Conservation (phyloP, 2,797 vertebrate species). For the Brachymystax lenok region DNA sequence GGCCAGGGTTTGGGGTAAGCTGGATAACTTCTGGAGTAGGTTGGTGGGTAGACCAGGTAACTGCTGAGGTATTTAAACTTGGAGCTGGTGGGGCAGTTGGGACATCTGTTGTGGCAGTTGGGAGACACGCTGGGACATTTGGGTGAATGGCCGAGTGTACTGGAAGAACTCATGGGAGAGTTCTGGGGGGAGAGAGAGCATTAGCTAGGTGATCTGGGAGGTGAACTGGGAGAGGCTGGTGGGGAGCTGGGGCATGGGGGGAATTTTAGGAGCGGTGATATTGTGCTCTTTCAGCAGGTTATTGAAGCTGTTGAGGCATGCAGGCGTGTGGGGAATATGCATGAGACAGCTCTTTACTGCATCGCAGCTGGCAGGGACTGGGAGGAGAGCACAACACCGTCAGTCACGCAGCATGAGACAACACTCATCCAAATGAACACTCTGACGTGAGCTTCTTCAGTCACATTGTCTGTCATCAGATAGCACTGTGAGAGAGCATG, state of each 20-base stretch:
- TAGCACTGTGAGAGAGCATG: too few relatives aligned
- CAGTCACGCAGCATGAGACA: neutral
- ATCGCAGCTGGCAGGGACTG: conserved; percentile 74
- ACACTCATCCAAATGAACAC: neutral
- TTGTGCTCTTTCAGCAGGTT: conserved; percentile 76
- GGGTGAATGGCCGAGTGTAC: conserved; percentile 60
- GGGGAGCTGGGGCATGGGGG: conserved; percentile 66
- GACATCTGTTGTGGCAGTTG: conserved; percentile 24
- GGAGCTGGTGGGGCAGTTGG: conserved; percentile 1
- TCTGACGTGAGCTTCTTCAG: too few relatives aligned
- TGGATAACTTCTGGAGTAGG: conserved; percentile 43
- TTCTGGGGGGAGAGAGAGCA: conserved; percentile 67
- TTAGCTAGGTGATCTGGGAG: conserved; percentile 33
- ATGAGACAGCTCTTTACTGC: conserved; percentile 76
- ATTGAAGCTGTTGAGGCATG: conserved; percentile 73
- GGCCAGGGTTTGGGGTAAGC: conserved; percentile 58
- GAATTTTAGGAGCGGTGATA: conserved; percentile 67
- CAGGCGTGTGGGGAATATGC: conserved; percentile 64
- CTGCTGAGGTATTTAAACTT: conserved; percentile 42
- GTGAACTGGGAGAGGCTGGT: conserved; percentile 62
- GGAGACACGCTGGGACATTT: conserved; percentile 50
- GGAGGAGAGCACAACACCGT: conserved; percentile 15
- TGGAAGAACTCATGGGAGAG: conserved; percentile 67
- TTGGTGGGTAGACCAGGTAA: conserved; percentile 28
- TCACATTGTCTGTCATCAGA: too few relatives aligned